phyloP scores from a whole-genome alignment of 2,888 invertebrate genomes.

The Cynaeus angustus region DNA sequence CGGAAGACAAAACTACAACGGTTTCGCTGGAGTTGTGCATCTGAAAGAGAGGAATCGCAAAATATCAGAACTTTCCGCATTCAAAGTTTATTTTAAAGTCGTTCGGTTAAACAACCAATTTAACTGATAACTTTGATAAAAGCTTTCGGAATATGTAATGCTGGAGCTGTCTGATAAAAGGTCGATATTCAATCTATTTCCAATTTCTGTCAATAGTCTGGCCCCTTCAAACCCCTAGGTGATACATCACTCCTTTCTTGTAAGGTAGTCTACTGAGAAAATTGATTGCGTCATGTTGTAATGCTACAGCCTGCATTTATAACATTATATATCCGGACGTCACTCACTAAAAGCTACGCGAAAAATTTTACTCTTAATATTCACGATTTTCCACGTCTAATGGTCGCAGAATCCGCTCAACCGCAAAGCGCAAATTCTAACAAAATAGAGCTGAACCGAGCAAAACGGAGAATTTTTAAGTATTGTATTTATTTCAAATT shows the following conservation, averaged over 20 bases:
- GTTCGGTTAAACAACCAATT: slow-evolving; percentile 60
- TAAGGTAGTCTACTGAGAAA: slow-evolving; percentile 64
- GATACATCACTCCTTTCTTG: slow-evolving; percentile 68
- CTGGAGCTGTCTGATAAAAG: slow-evolving; percentile 65
- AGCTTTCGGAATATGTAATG: slow-evolving; percentile 65
- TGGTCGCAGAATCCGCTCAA: not conserved
- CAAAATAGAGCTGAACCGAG: too few species aligned
- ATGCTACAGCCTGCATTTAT: slow-evolving; percentile 64
- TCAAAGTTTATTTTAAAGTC: slow-evolving; percentile 48
- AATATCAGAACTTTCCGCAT: slow-evolving; percentile 32
- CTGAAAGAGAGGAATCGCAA: slow-evolving; percentile 67
- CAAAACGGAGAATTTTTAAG: too few species aligned
- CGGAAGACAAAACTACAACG: slow-evolving; percentile 78
- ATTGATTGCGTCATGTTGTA: slow-evolving; percentile 68
- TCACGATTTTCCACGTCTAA: slow-evolving; percentile 6
- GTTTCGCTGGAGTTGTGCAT: slow-evolving; percentile 80
- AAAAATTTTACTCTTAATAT: slow-evolving; percentile 36
- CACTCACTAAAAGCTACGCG: slow-evolving; percentile 33
- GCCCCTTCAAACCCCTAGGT: slow-evolving; percentile 64
- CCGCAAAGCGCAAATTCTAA: too few species aligned
- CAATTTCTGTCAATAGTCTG: slow-evolving; percentile 69
- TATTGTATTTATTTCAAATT: too few species aligned
- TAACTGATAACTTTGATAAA: slow-evolving; percentile 64
- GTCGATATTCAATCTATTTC: slow-evolving; percentile 70
- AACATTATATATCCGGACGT: slow-evolving; percentile 49